phyloP scores from a whole-genome alignment of 2,888 invertebrate genomes.

The Atherix ibis region DNA sequence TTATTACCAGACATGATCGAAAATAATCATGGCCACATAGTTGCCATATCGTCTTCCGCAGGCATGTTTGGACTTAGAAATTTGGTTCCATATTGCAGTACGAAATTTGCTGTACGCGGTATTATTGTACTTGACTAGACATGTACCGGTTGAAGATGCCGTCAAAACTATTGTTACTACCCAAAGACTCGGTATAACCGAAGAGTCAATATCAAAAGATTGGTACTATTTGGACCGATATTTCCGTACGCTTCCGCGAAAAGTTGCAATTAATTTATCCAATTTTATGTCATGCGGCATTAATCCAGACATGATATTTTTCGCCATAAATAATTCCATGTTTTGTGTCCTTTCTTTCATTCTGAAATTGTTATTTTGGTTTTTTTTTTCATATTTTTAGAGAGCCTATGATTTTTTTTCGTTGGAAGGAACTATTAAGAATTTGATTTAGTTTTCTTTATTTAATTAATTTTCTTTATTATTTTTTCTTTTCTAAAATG shows the following conservation, averaged over 20 bases:
- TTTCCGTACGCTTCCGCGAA: constrained; percentile 38
- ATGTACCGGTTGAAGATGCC: constrained; percentile 46
- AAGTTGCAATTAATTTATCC: constrained; percentile 35
- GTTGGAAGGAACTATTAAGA: no score
- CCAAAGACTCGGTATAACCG: constrained; percentile 43
- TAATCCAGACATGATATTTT: no score
- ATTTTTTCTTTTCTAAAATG: no score
- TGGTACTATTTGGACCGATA: constrained; percentile 30
- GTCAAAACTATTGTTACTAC: constrained; percentile 50
- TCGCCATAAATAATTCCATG: no score
- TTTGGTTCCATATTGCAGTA: constrained; percentile 65
- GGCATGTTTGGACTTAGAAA: constrained; percentile 59
- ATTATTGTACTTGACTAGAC: constrained; percentile 51
- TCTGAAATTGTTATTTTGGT: no score
- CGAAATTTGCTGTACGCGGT: constrained; percentile 71
- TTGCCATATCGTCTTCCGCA: constrained; percentile 63
- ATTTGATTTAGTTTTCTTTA: no score
- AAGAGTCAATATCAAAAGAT: constrained; percentile 47
- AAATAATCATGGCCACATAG: constrained; percentile 58
- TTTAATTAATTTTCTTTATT: no score
- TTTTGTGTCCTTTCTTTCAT: no score
- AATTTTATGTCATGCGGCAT: constrained; percentile 52
- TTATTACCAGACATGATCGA: constrained; percentile 65
- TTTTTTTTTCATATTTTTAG: no score
- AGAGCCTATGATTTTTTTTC: no score